Conservation (phyloP, 2,888 invertebrate genomes). For the Chymomyza amoena region DNA sequence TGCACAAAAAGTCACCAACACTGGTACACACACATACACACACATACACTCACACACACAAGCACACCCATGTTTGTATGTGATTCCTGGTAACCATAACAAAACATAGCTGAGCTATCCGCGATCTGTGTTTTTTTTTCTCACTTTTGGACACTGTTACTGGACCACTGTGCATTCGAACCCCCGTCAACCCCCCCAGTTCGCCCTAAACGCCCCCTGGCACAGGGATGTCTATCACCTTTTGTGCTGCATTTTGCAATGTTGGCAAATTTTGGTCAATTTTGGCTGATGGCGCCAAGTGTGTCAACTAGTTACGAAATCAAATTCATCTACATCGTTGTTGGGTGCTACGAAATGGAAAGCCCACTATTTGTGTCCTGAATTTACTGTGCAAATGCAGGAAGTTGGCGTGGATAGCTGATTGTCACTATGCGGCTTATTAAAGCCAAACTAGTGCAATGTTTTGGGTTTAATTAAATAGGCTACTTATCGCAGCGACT, state of each 20-base stretch:
- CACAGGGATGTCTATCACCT: neutral
- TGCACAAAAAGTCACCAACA: neutral
- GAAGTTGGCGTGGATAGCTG: neutral
- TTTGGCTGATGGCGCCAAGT: slow-evolving; percentile 2
- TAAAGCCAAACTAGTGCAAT: neutral
- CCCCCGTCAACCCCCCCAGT: neutral
- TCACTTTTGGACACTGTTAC: neutral
- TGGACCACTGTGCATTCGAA: neutral
- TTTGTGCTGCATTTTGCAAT: neutral
- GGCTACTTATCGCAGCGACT: too few species aligned
- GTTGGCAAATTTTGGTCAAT: neutral
- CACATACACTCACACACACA: neutral
- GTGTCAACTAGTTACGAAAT: slow-evolving; percentile 5
- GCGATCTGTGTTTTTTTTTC: neutral
- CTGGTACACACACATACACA: neutral
- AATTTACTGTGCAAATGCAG: neutral
- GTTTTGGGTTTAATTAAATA: too few species aligned
- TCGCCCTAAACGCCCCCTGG: neutral
- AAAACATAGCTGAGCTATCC: neutral
- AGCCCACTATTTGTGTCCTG: neutral
- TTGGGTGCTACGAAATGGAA: neutral
- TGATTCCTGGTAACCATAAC: neutral
- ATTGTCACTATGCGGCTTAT: neutral
- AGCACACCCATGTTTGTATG: neutral
- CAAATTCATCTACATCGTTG: neutral